These are phyloP conservation scores for Protodeltote pygarga DNA, from an alignment of 2,888 invertebrate species.

Conservation along the genomic window DNA sequence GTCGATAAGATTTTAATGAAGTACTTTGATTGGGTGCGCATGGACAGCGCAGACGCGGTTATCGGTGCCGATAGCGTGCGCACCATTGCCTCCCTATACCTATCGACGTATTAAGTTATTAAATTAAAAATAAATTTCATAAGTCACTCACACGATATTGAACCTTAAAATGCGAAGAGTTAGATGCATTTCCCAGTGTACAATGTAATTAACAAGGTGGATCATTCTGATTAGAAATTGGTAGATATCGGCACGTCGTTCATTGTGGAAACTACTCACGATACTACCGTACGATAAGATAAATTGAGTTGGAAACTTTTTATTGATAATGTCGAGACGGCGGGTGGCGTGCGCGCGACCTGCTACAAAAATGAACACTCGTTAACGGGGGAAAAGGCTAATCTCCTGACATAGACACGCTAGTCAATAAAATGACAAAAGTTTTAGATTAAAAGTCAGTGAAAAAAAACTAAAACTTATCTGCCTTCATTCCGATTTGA, in stretches of 20 bases:
- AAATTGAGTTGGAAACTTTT: constrained; percentile 79
- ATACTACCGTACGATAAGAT: constrained; percentile 84
- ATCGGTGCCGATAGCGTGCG: constrained; percentile 79
- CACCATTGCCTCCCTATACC: constrained; percentile 81
- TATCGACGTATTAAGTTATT: constrained; percentile 84
- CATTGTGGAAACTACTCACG: constrained; percentile 85
- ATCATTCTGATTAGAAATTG: constrained; percentile 85
- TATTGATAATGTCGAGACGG: constrained; percentile 77
- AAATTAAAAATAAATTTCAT: constrained; percentile 80
- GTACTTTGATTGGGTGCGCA: constrained; percentile 86
- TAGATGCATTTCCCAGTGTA: constrained; percentile 55
- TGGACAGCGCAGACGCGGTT: constrained; percentile 75
- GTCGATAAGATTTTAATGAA: constrained; percentile 87
- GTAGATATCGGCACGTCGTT: constrained; percentile 85
- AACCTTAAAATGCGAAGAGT: constrained; percentile 53
- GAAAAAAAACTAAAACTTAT: not conserved
- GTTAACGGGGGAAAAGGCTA: constrained; percentile 43
- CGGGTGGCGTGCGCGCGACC: constrained; percentile 66
- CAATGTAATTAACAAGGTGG: constrained; percentile 80
- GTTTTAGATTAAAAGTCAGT: constrained; percentile 8
- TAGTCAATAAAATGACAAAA: constrained; percentile 35
- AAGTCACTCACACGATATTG: constrained; percentile 50
- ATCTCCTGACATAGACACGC: constrained; percentile 38
- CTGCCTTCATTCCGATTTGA: no score
- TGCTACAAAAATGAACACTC: constrained; percentile 49